Evolutionary conservation across 2,797 vertebrate genomes (phyloP), one percentile per base, ranked within the genome.

Genomic region (Sciurus vulgaris): DNA sequence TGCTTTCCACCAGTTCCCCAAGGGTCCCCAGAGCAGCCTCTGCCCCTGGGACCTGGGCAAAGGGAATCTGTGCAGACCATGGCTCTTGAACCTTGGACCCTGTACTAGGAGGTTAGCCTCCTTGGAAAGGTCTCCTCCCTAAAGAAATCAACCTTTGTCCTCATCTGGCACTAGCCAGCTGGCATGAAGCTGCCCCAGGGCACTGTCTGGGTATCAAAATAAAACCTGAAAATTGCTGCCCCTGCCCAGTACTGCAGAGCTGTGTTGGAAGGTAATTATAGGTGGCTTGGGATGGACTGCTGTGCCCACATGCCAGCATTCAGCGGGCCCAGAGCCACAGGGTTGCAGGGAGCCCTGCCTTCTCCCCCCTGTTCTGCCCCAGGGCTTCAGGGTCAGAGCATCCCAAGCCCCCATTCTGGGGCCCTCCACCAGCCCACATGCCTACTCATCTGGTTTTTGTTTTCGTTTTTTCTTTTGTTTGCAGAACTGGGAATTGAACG

Each of bases 181-280:
- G 44, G 35, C 82, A 15, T 73, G 33, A 87, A 47, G 54, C 94
- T 89, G 65, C 81, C 67, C 26, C 41, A 84, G 86, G 93, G 85
- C 87, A 92, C 85, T 88, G 79, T 92, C 69, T 96, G 78, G 82
- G 72, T 44, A 96, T 93, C 94, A 96, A 89, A 97, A 96, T 96
- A 97, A 97, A 97, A 96, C 56, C 86, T 96, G 86, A 94, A 95
- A 97, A 96, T 94, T 89, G 89, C 94, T 86, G 49, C n/a, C 44
- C 67, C 81, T 8, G 0, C 82, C 85, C 87, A 76, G 69, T 44
- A 79, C 69, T 44, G 2, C 89, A 97, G 96, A 95, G 49, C 54
- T 73, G 81, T 41, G 78, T 82, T 3, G 41, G 87, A 90, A 95
- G 93, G 95, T 96, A 97, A 97, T 97, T 97, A 94, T 82, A 96